Percentiles rank a stretch among this genome's conserved stretches.
Conservation (phyloP, 1,140 invertebrate genomes). For the Drosophila oshimai region DNA sequence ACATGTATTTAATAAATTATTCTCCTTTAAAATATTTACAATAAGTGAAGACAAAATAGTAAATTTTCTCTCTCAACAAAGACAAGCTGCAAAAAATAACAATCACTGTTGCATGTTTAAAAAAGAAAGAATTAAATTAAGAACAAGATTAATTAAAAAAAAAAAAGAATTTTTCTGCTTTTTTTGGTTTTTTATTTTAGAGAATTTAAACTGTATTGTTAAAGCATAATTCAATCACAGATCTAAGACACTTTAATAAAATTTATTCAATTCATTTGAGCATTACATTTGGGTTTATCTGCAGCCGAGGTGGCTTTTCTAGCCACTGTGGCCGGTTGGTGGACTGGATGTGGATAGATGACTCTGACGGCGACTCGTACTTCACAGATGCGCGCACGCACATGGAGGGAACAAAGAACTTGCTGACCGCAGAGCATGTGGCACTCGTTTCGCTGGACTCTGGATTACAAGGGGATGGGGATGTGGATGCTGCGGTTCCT, state of each 20-base stretch:
- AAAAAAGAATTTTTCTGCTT: too few relatives aligned
- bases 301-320: background rate
- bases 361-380: slow-evolving; percentile 17
- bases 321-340: slow-evolving; percentile 10
- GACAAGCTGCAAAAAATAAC: too few relatives aligned
- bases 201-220: too few relatives aligned
- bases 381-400: slow-evolving; percentile 46
- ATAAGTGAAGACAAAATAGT: too few relatives aligned
- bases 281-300: background rate
- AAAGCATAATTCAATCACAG: too few relatives aligned
- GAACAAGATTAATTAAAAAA: too few relatives aligned
- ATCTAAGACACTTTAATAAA: too few relatives aligned
- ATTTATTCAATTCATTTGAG: too few relatives aligned
- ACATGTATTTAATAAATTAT: background rate
- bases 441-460: slow-evolving; percentile 1
- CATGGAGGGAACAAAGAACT: slow-evolving; percentile 62
- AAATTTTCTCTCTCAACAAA: too few relatives aligned
- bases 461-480: background rate
- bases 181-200: too few relatives aligned
- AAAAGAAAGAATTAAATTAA: too few relatives aligned
- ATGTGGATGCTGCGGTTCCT: slow-evolving; percentile 31
- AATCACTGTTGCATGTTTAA: too few relatives aligned
- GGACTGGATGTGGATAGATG: background rate
- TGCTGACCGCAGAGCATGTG: slow-evolving; percentile 70
- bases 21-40: background rate